phyloP scores from a whole-genome alignment of 2,113 vertebrate genomes.

The Haemorhous mexicanus region DNA sequence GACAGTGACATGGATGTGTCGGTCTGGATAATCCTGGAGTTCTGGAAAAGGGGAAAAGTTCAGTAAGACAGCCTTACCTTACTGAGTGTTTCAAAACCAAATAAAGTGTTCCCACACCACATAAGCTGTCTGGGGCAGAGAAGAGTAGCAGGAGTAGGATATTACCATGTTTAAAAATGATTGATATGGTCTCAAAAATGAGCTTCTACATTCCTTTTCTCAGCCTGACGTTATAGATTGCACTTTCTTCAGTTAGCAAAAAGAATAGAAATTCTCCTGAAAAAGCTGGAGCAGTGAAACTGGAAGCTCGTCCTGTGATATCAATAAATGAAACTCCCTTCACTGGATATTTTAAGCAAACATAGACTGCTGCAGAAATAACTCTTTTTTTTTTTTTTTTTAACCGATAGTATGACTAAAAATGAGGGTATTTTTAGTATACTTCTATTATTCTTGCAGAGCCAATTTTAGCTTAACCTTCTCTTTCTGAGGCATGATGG shows the following conservation, averaged over 20 bases:
- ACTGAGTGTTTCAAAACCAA: neutral
- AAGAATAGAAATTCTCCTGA: neutral
- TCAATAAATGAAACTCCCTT: neutral
- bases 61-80: slow-evolving; percentile 10
- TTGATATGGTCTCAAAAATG: neutral
- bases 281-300: neutral
- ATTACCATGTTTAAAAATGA: neutral
- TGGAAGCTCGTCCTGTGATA: neutral
- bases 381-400: neutral
- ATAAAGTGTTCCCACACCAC: neutral
- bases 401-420: neutral
- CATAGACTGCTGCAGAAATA: neutral
- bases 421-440: slow-evolving; percentile 18
- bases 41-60: slow-evolving; percentile 55
- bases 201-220: neutral
- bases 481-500: neutral
- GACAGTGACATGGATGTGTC: slow-evolving; percentile 24
- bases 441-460: slow-evolving; percentile 9
- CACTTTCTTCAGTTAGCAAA: neutral
- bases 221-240: neutral
- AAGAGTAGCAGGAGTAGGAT: neutral
- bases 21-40: slow-evolving; percentile 42
- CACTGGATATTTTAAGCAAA: slow-evolving; percentile 20
- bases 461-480: slow-evolving; percentile 35
- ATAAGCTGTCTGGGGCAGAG: neutral